Evolutionary conservation across 2,797 vertebrate genomes (phyloP).

Genomic region (Poeciliopsis infans): DNA sequence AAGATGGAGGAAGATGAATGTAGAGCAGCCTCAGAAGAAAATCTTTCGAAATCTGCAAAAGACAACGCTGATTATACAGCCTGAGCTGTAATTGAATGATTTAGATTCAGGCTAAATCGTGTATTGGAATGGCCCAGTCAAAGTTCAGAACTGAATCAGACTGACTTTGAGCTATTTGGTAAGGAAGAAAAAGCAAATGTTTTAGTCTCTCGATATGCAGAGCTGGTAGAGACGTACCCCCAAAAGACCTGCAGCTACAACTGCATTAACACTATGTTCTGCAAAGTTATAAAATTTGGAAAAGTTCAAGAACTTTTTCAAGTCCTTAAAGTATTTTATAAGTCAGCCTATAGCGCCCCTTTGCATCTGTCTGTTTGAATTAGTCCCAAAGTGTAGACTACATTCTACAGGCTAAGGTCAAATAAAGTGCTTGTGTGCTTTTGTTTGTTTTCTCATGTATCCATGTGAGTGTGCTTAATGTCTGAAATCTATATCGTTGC

Average conservation of each 20-base stretch:
- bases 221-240: not conserved
- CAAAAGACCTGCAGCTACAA: not conserved
- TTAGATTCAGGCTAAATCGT: not conserved
- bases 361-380: constrained; percentile 21
- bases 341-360: not conserved
- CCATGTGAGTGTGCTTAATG: constrained; percentile 26
- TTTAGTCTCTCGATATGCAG: not conserved
- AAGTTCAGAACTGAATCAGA: not conserved
- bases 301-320: not conserved
- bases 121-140: not conserved
- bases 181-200: not conserved
- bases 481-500: constrained; percentile 48
- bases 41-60: not conserved
- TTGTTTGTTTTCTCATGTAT: constrained; percentile 11
- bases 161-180: not conserved
- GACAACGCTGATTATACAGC: not conserved
- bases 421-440: constrained; percentile 15
- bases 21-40: not conserved
- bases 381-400: constrained; percentile 11
- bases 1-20: not conserved
- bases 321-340: not conserved
- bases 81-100: not conserved
- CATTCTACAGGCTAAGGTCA: constrained; percentile 37
- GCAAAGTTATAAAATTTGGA: not conserved
- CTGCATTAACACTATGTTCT: not conserved